Evolutionary conservation across 2,113 vertebrate species (phyloP).

Genomic region (Larimichthys polyactis): DNA sequence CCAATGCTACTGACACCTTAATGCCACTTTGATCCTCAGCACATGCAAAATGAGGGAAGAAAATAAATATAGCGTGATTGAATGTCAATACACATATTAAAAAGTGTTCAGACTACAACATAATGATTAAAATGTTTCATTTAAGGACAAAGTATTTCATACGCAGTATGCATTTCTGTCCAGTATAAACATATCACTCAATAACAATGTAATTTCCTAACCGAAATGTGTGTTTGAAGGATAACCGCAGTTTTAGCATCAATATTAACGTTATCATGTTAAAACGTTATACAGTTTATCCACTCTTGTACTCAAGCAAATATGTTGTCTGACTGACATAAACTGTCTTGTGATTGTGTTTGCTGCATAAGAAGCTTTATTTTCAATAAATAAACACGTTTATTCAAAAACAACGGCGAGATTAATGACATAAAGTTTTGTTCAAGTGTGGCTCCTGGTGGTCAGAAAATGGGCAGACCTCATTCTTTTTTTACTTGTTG

Average conservation of each 20-base stretch:
- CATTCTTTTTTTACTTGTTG: slow-evolving; percentile 1
- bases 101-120: slow-evolving; percentile 48
- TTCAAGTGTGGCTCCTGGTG: slow-evolving; percentile 61
- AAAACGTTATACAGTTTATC: slow-evolving; percentile 20
- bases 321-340: slow-evolving; percentile 41
- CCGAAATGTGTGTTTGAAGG: slow-evolving; percentile 62
- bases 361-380: slow-evolving; percentile 70
- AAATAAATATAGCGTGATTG: slow-evolving; percentile 30
- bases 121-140: slow-evolving; percentile 55
- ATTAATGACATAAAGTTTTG: slow-evolving; percentile 36
- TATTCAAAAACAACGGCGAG: slow-evolving; percentile 45
- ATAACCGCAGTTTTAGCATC: slow-evolving; percentile 41
- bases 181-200: slow-evolving; percentile 53
- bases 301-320: slow-evolving; percentile 48
- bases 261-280: slow-evolving; percentile 33
- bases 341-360: slow-evolving; percentile 64
- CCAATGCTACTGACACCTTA: slow-evolving; percentile 81
- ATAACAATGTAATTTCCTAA: slow-evolving; percentile 26
- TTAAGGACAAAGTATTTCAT: slow-evolving; percentile 56
- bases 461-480: slow-evolving; percentile 75
- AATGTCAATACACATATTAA: slow-evolving; percentile 71
- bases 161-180: slow-evolving; percentile 43
- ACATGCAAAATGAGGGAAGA: slow-evolving; percentile 41
- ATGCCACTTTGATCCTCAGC: slow-evolving; percentile 62
- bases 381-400: slow-evolving; percentile 76